Evolutionary conservation across 2,797 vertebrate genomes (phyloP).

Genomic region (Eulemur rubriventer): DNA sequence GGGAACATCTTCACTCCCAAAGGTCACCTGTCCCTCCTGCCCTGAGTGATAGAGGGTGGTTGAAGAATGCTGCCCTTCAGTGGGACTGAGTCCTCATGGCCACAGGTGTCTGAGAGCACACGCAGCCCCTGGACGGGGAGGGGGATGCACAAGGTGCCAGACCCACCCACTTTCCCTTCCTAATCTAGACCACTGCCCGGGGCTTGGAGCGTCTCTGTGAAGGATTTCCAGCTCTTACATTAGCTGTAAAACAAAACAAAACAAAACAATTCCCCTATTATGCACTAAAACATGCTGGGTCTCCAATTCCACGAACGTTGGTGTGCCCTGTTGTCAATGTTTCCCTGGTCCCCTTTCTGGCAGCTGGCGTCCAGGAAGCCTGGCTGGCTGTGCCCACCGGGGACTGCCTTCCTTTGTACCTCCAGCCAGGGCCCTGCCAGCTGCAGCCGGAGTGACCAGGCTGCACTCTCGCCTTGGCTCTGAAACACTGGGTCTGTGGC

Average conservation of each 20-base stretch:
- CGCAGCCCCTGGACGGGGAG: background rate
- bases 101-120: background rate
- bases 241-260: background rate
- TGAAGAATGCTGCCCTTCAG: background rate
- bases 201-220: background rate
- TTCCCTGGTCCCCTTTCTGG: background rate
- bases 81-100: background rate
- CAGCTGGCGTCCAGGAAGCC: background rate
- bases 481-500: background rate
- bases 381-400: background rate
- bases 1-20: background rate
- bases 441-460: background rate
- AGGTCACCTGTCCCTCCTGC: too few relatives aligned
- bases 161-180: background rate
- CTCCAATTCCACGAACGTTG: background rate
- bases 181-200: background rate
- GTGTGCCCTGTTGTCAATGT: background rate
- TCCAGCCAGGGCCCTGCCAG: background rate
- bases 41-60: too few relatives aligned
- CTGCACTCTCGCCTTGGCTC: background rate
- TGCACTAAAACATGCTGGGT: background rate
- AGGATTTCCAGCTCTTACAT: background rate
- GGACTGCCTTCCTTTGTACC: background rate
- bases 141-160: background rate
- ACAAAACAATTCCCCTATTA: background rate